phyloP scores from a whole-genome alignment of 2,797 vertebrate genomes.

The Melopsittacus undulatus region DNA sequence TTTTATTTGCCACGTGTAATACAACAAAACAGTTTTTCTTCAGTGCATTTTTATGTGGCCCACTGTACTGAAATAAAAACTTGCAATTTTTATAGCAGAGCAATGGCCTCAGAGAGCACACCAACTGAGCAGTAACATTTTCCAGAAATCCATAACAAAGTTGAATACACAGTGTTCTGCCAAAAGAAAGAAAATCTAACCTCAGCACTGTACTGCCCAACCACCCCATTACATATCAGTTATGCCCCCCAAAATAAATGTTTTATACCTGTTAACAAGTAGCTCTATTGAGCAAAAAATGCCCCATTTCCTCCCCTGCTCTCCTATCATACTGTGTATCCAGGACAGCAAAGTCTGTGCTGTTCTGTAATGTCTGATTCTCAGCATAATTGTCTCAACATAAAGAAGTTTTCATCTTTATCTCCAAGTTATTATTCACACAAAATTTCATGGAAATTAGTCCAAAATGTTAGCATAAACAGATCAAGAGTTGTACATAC shows the following conservation, averaged over 20 bases:
- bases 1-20: neutral
- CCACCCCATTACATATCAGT: neutral
- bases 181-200: neutral
- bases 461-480: neutral
- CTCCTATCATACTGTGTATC: neutral
- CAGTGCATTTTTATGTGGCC: neutral
- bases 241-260: neutral
- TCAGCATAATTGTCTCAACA: neutral
- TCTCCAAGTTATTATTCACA: neutral
- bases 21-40: neutral
- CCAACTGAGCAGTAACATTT: neutral
- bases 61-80: conserved; percentile 12
- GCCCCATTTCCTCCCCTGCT: neutral
- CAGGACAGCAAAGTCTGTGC: neutral
- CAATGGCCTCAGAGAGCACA: conserved; percentile 5
- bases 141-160: neutral
- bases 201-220: neutral
- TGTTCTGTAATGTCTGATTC: neutral
- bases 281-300: neutral
- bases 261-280: neutral
- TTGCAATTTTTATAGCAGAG: neutral
- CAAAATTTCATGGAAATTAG: neutral
- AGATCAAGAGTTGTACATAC: neutral
- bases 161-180: neutral
- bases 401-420: neutral